A percentile compares a stretch with the other conserved stretches of the same genome.
These are phyloP conservation scores for Bombyx huttoni DNA, from an alignment of 2,888 invertebrate species.

Conservation along the genomic window DNA sequence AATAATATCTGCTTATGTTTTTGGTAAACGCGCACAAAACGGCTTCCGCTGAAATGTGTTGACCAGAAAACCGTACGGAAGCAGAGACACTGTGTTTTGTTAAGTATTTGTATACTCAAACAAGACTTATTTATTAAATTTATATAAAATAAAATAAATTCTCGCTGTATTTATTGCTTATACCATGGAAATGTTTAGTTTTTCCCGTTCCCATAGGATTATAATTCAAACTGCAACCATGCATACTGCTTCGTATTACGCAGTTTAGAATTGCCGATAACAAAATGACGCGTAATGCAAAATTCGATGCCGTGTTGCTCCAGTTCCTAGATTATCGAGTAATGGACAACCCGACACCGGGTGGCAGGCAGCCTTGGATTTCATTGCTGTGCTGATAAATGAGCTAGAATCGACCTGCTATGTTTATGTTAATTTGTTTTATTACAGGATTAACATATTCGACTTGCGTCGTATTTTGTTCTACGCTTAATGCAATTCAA, in stretches of 20 bases:
- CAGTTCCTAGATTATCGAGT: constrained; percentile 27
- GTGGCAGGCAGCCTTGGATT: constrained; percentile 35
- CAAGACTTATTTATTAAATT: no score
- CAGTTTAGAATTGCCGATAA: neutral
- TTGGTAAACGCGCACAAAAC: neutral
- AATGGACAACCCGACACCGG: constrained; percentile 30
- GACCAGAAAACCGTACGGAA: neutral
- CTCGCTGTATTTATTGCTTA: no score
- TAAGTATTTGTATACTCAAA: no score
- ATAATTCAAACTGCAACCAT: neutral
- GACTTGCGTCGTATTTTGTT: constrained; percentile 13
- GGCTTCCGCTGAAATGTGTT: neutral
- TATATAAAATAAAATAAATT: no score
- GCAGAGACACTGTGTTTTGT: neutral
- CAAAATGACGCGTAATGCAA: neutral
- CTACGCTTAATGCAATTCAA: neutral
- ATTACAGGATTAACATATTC: constrained; percentile 34
- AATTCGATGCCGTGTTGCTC: neutral
- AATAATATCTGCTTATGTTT: constrained; percentile 6
- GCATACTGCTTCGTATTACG: neutral
- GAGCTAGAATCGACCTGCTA: neutral
- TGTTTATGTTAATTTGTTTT: constrained; percentile 42
- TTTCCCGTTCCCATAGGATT: neutral
- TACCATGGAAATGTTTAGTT: neutral
- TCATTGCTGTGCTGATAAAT: constrained; percentile 36